A percentile compares a stretch with the other conserved stretches of the same genome.
phyloP scores from a whole-genome alignment of 2,888 invertebrate species.

The Andrena haemorrhoa region DNA sequence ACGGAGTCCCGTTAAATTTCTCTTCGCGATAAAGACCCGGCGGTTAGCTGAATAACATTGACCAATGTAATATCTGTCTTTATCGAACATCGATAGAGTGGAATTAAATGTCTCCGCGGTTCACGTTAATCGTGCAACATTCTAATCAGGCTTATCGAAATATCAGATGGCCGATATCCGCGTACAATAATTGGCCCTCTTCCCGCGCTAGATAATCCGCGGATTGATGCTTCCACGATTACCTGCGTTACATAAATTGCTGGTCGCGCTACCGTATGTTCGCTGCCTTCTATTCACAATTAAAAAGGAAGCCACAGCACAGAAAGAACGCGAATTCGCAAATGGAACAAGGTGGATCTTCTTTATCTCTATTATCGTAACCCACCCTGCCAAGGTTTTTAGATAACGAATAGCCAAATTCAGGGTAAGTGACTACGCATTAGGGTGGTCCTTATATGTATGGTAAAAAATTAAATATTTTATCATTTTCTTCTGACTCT shows the following conservation, averaged over 20 bases:
- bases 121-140: slow-evolving; percentile 67
- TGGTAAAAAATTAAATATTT: no score
- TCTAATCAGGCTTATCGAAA: slow-evolving; percentile 75
- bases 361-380: not conserved
- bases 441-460: no score
- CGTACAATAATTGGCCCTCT: slow-evolving; percentile 73
- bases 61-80: slow-evolving; percentile 36
- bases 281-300: slow-evolving; percentile 2
- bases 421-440: not conserved
- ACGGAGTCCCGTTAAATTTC: not conserved
- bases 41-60: slow-evolving; percentile 51
- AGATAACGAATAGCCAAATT: not conserved
- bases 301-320: slow-evolving; percentile 8
- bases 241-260: slow-evolving; percentile 74
- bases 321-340: not conserved
- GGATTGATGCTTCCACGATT: slow-evolving; percentile 72
- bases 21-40: not conserved
- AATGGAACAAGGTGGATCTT: not conserved
- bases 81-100: slow-evolving; percentile 42
- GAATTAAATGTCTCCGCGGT: slow-evolving; percentile 65
- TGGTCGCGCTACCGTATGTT: slow-evolving; percentile 20
- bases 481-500: no score
- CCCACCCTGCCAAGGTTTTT: not conserved
- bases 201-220: slow-evolving; percentile 75
- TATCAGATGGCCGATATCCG: slow-evolving; percentile 74